Evolutionary conservation across 1,140 invertebrate species (phyloP).

Genomic region (Drosophila subobscura): DNA sequence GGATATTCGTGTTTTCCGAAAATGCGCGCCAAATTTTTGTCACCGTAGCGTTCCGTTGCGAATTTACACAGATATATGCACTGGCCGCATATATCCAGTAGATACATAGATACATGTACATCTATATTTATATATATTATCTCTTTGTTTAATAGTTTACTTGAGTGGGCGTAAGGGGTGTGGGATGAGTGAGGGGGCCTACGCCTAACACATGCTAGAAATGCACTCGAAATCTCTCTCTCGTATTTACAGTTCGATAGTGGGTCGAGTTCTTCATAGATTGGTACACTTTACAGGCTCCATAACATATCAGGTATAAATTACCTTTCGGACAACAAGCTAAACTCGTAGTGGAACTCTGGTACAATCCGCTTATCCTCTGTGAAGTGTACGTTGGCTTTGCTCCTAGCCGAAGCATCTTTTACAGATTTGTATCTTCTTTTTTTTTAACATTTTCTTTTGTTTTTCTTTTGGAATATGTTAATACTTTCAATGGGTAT

Average conservation of each 20-base stretch:
- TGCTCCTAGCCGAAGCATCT: neutral
- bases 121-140: constrained; percentile 46
- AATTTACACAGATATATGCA: constrained; percentile 50
- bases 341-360: no score
- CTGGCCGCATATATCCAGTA: constrained; percentile 30
- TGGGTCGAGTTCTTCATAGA: constrained; percentile 8
- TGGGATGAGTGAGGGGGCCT: constrained; percentile 19
- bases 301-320: no score
- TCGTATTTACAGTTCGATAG: constrained; percentile 56
- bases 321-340: no score
- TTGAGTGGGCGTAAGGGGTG: no score
- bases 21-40: constrained; percentile 73
- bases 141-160: constrained; percentile 11
- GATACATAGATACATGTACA: constrained; percentile 26
- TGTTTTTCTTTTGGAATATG: constrained; percentile 60
- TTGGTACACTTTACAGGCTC: no score
- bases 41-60: constrained; percentile 78
- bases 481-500: constrained; percentile 67
- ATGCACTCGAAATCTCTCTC: constrained; percentile 52
- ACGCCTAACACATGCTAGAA: constrained; percentile 60
- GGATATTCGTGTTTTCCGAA: constrained; percentile 63
- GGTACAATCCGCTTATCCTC: no score
- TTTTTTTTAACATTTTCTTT: constrained; percentile 28
- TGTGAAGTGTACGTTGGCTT: no score
- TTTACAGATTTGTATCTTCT: constrained; percentile 2